phyloP scores from a whole-genome alignment of 2,797 vertebrate genomes.

The Podargus strigoides region DNA sequence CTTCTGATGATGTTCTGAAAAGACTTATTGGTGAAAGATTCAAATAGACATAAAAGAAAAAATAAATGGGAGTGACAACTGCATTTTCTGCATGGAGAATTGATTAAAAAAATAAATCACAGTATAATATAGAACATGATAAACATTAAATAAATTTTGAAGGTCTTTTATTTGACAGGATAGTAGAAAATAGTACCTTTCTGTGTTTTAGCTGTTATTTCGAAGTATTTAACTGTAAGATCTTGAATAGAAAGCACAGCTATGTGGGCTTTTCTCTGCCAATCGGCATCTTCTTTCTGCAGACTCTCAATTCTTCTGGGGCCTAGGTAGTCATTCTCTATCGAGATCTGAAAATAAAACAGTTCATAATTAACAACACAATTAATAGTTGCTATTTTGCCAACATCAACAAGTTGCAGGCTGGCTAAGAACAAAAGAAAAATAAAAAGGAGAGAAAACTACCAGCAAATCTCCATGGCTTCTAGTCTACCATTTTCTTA shows the following conservation, averaged over 20 bases:
- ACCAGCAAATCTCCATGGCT: neutral
- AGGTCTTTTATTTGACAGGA: neutral
- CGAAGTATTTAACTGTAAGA: conserved; percentile 96
- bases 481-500: neutral
- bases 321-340: conserved; percentile 95
- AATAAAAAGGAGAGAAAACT: neutral
- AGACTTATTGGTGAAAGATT: neutral
- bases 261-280: conserved; percentile 93
- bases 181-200: conserved; percentile 81
- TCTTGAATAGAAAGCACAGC: conserved; percentile 95
- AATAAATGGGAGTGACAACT: neutral
- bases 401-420: neutral
- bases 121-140: neutral
- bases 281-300: conserved; percentile 90
- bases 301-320: conserved; percentile 92
- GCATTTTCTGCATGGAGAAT: neutral
- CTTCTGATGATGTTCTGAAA: neutral
- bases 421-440: neutral
- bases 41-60: neutral
- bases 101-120: neutral
- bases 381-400: neutral
- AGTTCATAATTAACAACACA: neutral
- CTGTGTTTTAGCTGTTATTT: conserved; percentile 92
- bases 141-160: neutral
- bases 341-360: conserved; percentile 82